Percentiles rank a stretch among this genome's conserved stretches.
phyloP scores from a whole-genome alignment of 2,797 vertebrate genomes.

The Anableps anableps region DNA sequence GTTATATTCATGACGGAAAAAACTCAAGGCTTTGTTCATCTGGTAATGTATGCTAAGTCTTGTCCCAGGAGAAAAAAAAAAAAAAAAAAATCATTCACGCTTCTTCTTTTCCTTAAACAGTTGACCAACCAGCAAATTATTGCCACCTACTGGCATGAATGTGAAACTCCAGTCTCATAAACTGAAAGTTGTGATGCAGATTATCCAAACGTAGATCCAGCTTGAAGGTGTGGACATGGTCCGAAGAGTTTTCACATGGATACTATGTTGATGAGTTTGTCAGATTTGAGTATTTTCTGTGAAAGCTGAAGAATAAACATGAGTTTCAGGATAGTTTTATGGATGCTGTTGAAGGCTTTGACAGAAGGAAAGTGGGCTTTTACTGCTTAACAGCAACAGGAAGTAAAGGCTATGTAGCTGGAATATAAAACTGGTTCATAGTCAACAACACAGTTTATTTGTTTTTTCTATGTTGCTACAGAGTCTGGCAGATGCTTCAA shows the following conservation, averaged over 20 bases:
- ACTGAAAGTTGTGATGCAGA: background rate
- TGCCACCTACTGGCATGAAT: background rate
- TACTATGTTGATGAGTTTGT: background rate
- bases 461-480: conserved; percentile 11
- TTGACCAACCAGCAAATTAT: background rate
- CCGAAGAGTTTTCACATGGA: background rate
- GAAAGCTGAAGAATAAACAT: background rate
- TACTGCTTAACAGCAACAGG: background rate
- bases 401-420: background rate
- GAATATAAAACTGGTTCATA: conserved; percentile 5
- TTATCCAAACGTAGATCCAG: background rate
- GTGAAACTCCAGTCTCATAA: background rate
- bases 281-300: background rate
- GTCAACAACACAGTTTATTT: conserved; percentile 4
- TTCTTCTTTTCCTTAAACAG: background rate
- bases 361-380: background rate
- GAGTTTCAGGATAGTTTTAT: background rate
- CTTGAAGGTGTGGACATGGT: background rate
- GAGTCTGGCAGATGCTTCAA: conserved; percentile 9
- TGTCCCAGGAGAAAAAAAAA: background rate
- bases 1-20: background rate
- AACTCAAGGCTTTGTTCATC: background rate
- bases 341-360: background rate
- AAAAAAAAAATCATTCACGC: background rate
- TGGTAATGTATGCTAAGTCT: background rate